phyloP scores from a whole-genome alignment of 2,113 vertebrate genomes.

The Podarcis muralis region DNA sequence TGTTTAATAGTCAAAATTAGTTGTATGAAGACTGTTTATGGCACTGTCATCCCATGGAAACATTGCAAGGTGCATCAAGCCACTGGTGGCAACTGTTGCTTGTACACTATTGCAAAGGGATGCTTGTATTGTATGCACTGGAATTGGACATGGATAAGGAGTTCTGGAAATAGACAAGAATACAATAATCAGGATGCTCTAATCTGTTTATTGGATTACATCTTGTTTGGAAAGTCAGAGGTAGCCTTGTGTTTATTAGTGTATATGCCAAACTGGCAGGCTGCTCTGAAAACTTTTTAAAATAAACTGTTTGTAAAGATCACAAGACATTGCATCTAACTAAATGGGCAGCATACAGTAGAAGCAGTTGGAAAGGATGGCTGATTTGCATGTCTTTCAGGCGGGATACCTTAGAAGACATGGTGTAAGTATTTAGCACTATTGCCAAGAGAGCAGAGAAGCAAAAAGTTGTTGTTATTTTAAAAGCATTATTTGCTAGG shows the following conservation, averaged over 20 bases:
- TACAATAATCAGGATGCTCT: background rate
- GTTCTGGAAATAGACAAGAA: background rate
- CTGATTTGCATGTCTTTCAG: background rate
- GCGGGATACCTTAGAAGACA: no score
- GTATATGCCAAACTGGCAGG: background rate
- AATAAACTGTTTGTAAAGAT: background rate
- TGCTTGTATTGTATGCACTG: background rate
- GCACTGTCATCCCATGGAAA: background rate
- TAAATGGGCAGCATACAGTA: background rate
- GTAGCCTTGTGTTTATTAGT: background rate
- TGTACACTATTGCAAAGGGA: background rate
- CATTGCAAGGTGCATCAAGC: background rate
- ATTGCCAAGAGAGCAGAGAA: background rate
- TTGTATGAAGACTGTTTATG: background rate
- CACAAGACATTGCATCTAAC: background rate
- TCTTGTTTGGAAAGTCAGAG: no score
- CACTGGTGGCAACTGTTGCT: background rate
- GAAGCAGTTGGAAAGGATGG: background rate
- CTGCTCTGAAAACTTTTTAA: background rate
- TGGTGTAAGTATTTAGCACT: no score
- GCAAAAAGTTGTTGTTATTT: background rate
- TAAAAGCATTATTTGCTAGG: background rate
- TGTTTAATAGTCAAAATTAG: background rate
- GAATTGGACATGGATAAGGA: background rate
- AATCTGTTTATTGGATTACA: background rate